These are phyloP conservation scores for Heliconius erato DNA, from an alignment of 2,888 invertebrate species.

Conservation along the genomic window DNA sequence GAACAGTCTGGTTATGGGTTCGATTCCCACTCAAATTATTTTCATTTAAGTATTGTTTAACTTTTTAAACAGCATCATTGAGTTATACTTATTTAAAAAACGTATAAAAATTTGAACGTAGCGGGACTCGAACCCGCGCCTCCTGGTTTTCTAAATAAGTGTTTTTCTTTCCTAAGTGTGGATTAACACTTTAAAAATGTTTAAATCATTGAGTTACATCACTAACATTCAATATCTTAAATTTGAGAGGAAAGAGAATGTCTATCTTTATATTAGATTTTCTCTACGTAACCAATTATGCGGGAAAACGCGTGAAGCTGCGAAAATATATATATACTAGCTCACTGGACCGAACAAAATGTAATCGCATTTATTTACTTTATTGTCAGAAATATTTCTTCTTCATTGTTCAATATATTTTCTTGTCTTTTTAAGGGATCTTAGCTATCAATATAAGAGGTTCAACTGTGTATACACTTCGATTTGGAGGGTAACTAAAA, in stretches of 20 bases:
- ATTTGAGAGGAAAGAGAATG: background rate
- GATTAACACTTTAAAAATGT: no score
- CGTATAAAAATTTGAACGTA: no score
- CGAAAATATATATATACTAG: background rate
- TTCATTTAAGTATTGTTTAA: no score
- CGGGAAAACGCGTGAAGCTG: background rate
- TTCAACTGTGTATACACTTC: background rate
- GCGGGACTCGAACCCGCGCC: no score
- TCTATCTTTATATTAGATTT: background rate
- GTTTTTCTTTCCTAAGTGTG: no score
- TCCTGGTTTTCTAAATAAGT: no score
- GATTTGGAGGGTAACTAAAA: background rate
- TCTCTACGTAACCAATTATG: background rate
- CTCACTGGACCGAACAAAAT: background rate
- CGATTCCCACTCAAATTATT: no score
- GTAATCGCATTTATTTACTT: conserved; percentile 3
- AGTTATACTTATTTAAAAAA: no score
- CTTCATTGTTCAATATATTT: background rate
- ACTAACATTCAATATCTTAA: background rate
- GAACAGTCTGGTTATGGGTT: no score
- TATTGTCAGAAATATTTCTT: background rate
- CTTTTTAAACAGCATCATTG: background rate
- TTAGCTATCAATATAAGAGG: background rate
- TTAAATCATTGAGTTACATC: background rate
- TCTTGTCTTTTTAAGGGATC: conserved; percentile 7